Evolutionary conservation across 2,113 vertebrate genomes (phyloP).

Genomic region (Murina feae): DNA sequence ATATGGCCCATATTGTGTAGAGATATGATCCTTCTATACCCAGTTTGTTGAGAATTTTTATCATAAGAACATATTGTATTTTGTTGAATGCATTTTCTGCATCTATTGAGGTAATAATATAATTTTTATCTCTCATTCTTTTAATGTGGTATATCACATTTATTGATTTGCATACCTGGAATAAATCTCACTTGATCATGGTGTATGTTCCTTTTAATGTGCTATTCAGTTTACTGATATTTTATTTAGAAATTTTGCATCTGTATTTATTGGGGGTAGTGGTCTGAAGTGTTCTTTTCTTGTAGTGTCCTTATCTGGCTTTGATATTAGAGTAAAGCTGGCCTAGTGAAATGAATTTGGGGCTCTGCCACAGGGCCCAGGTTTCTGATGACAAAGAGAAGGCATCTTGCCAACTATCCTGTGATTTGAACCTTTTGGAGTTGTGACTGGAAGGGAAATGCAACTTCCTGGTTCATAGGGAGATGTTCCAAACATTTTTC

Average conservation of each 20-base stretch:
- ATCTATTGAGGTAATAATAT: neutral
- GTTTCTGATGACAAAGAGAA: slow-evolving; percentile 48
- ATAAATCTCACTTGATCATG: neutral
- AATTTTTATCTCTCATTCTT: neutral
- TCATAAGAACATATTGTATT: neutral
- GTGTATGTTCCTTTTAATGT: neutral
- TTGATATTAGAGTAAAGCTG: neutral
- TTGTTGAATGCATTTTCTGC: neutral
- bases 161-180: neutral
- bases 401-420: slow-evolving; percentile 24
- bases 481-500: slow-evolving; percentile 27
- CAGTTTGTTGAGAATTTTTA: neutral
- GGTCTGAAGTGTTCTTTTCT: neutral
- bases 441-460: slow-evolving; percentile 50
- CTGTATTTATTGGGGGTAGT: neutral
- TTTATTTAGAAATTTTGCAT: neutral
- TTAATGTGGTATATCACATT: neutral
- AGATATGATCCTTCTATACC: neutral
- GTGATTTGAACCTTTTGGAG: slow-evolving; percentile 25
- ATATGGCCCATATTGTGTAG: neutral
- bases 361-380: neutral
- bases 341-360: neutral
- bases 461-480: slow-evolving; percentile 50
- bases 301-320: neutral
- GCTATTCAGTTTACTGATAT: neutral